Evolutionary conservation across 2,888 invertebrate genomes (phyloP), one percentile per base, ranked within the genome.

Genomic region (Mycogona germanica): DNA sequence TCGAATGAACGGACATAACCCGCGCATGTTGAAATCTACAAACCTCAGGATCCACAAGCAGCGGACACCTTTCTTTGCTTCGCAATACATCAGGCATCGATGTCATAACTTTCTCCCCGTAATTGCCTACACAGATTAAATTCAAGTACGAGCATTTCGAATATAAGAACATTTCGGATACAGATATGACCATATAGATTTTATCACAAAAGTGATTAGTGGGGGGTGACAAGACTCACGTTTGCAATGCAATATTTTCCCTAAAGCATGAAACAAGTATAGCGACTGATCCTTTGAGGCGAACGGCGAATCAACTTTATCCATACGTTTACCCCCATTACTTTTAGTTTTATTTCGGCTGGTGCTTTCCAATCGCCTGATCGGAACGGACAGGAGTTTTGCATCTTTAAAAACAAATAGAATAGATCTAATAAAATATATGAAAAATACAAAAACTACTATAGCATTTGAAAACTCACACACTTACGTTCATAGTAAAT

Each of bases 171-270:
- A n/a, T n/a, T n/a, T n/a, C n/a, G n/a, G n/a, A n/a, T n/a, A n/a
- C n/a, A n/a, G n/a, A n/a, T n/a, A n/a, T n/a, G n/a, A n/a, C n/a
- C n/a, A n/a, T n/a, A n/a, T n/a, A n/a, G n/a, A n/a, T n/a, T n/a
- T n/a, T n/a, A n/a, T n/a, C n/a, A n/a, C n/a, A n/a, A n/a, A n/a
- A n/a, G n/a, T n/a, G n/a, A n/a, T n/a, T n/a, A n/a, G n/a, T n/a
- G n/a, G n/a, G n/a, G n/a, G 12, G 21, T 40, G 21, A 14, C 6
- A 40, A 28, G 35, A 60, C 65, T 64, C 60, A 69, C 74, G 64
- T 66, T 74, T 74, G 53, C 69, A 70, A 59, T 74, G 71, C 0
- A 74, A 62, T 38, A 74, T 67, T 62, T 73, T 73, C n/a, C 74
- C 74, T 3, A 74, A 60, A 9, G 73, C 72, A 58, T 71, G 66